Conservation (phyloP, 2,797 vertebrate genomes). For the Siniperca undulata region DNA sequence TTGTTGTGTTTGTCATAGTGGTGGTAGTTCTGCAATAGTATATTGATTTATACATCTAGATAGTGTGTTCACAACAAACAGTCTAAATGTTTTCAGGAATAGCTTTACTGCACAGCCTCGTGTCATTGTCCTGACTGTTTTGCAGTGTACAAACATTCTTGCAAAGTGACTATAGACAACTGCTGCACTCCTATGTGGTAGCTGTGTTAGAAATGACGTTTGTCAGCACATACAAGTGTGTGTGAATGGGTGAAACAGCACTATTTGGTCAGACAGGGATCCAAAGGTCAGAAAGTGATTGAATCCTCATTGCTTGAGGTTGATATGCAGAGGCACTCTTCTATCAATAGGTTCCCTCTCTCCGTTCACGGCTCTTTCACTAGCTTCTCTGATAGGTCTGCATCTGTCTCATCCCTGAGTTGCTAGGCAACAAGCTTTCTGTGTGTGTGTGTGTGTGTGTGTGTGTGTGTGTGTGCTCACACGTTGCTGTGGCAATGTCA, state of each 20-base stretch:
- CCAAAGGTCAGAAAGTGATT: conserved; percentile 68
- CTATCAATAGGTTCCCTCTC: conserved; percentile 75
- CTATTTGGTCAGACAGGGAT: conserved; percentile 53
- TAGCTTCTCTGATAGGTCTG: conserved; percentile 80
- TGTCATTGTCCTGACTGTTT: conserved; percentile 1
- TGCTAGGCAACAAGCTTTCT: conserved; percentile 87
- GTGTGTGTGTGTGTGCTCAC: conserved; percentile 56
- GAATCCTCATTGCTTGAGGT: conserved; percentile 68
- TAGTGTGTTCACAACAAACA: neutral
- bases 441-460: conserved; percentile 57
- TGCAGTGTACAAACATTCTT: neutral
- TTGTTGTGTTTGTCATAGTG: neutral
- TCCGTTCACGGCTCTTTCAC: conserved; percentile 69
- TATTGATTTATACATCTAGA: neutral
- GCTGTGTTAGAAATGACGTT: conserved; percentile 17
- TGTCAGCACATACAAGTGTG: conserved; percentile 19
- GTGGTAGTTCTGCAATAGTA: neutral
- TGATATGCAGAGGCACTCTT: conserved; percentile 73
- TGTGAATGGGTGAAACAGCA: conserved; percentile 33
- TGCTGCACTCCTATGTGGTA: neutral
- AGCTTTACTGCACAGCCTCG: neutral
- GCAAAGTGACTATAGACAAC: neutral
- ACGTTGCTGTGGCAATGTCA: conserved; percentile 80
- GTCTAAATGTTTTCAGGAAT: conserved; percentile 7
- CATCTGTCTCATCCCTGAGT: conserved; percentile 87